These are phyloP conservation scores for Kradibia gibbosae DNA, from an alignment of 1,140 invertebrate genomes.

Conservation along the genomic window DNA sequence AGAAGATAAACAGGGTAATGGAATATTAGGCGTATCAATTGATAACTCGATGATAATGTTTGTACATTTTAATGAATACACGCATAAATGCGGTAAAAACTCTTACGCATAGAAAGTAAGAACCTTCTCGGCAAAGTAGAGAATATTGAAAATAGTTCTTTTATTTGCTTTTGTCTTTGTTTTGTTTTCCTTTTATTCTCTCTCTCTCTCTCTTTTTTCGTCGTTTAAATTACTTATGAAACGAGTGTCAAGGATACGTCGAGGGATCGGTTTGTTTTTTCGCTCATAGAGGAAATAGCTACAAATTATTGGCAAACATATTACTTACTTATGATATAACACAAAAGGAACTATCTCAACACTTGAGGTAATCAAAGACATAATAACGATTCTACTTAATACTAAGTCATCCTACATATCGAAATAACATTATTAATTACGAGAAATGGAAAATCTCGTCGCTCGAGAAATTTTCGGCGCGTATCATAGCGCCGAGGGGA, in stretches of 20 bases:
- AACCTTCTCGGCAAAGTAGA: slow-evolving; percentile 30
- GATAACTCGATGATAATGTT: slow-evolving; percentile 33
- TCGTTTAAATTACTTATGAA: slow-evolving; percentile 36
- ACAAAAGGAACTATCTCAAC: slow-evolving; percentile 64
- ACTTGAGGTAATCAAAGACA: slow-evolving; percentile 64
- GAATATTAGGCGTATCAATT: slow-evolving; percentile 44
- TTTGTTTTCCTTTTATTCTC: no score
- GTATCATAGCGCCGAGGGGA: neutral
- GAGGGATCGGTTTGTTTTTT: slow-evolving; percentile 25
- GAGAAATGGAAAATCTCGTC: slow-evolving; percentile 56
- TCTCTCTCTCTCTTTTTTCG: no score
- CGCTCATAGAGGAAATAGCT: neutral
- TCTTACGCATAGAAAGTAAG: slow-evolving; percentile 1
- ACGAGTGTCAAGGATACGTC: slow-evolving; percentile 34
- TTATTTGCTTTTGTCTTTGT: neutral
- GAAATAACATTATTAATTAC: slow-evolving; percentile 40
- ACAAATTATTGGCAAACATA: slow-evolving; percentile 25
- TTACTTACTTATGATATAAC: slow-evolving; percentile 48
- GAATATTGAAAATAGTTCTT: slow-evolving; percentile 11
- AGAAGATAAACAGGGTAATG: slow-evolving; percentile 9
- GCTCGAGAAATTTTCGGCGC: slow-evolving; percentile 60
- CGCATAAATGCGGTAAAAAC: neutral
- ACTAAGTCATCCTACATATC: slow-evolving; percentile 34
- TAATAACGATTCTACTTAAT: slow-evolving; percentile 53
- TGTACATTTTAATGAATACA: slow-evolving; percentile 34